Percentiles rank a stretch among this genome's conserved stretches.
Evolutionary conservation across 1,140 invertebrate genomes (phyloP).

Genomic region (Diabrotica undecimpunctata): DNA sequence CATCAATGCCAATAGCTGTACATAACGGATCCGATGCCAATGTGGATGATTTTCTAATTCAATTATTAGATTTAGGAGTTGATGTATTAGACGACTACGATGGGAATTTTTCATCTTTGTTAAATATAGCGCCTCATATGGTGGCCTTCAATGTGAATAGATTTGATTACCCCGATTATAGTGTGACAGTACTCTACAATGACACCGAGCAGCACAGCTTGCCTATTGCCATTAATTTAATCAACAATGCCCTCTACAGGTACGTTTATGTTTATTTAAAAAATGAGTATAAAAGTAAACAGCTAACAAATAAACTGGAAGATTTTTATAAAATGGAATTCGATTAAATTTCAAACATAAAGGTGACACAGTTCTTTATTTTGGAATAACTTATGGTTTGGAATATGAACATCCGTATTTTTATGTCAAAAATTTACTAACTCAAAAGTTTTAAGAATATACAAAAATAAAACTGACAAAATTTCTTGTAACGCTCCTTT

Average conservation of each 20-base stretch:
- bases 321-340: too few relatives aligned
- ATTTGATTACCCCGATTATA: constrained; percentile 51
- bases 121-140: constrained; percentile 60
- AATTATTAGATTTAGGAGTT: constrained; percentile 46
- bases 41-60: constrained; percentile 45
- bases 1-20: constrained; percentile 50
- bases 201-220: constrained; percentile 75
- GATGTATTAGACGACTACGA: constrained; percentile 56
- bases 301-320: too few relatives aligned
- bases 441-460: too few relatives aligned
- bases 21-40: constrained; percentile 48
- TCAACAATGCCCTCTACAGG: constrained; percentile 67
- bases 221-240: constrained; percentile 70
- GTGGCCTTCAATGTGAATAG: constrained; percentile 61
- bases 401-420: too few relatives aligned
- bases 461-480: too few relatives aligned
- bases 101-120: constrained; percentile 60
- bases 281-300: too few relatives aligned
- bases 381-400: too few relatives aligned
- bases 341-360: too few relatives aligned
- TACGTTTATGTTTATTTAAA: constrained; percentile 15
- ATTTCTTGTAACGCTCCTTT: too few relatives aligned
- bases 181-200: constrained; percentile 70
- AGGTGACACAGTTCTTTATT: too few relatives aligned
- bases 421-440: too few relatives aligned